These are phyloP conservation scores for Cyaniris semiargus DNA, from an alignment of 2,888 invertebrate species.

Conservation along the genomic window DNA sequence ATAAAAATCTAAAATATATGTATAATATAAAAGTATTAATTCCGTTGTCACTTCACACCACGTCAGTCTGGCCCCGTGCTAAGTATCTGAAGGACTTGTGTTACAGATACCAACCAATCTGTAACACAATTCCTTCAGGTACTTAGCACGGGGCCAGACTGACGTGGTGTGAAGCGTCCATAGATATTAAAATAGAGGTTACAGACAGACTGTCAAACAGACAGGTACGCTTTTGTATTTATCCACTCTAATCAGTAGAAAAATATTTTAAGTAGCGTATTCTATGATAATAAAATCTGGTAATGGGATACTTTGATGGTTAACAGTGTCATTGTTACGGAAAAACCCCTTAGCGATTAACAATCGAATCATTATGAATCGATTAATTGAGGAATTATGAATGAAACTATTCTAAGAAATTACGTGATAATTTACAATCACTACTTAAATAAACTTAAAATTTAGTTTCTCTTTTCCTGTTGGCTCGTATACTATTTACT, in stretches of 20 bases:
- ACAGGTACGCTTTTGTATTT: no score
- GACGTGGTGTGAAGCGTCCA: no score
- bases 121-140: no score
- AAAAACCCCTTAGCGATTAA: neutral
- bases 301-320: neutral
- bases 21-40: no score
- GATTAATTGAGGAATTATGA: constrained; percentile 1
- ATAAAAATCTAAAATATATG: no score
- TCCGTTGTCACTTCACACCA: no score
- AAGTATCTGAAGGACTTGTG: no score
- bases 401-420: neutral
- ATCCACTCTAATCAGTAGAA: no score
- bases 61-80: no score
- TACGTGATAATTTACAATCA: neutral
- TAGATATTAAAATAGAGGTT: no score
- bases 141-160: no score
- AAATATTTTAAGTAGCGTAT: neutral
- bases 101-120: no score
- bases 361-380: neutral
- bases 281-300: neutral
- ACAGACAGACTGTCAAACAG: neutral
- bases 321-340: constrained; percentile 11
- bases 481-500: neutral
- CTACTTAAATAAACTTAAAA: neutral
- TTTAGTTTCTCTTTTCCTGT: neutral